phyloP scores from a whole-genome alignment of 2,113 vertebrate genomes.

The Haemorhous mexicanus region DNA sequence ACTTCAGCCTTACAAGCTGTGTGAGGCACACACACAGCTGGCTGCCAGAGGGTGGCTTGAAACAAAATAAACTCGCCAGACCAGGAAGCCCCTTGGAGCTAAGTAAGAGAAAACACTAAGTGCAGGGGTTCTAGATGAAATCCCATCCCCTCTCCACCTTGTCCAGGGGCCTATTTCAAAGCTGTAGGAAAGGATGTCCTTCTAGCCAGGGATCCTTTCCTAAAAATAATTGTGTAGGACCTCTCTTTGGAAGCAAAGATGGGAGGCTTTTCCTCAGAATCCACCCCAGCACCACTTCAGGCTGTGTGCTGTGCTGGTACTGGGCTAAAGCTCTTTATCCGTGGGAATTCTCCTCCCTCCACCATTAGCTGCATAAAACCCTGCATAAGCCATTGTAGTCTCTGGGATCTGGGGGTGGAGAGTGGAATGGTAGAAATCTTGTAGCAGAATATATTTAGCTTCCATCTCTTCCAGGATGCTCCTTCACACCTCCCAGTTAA shows the following conservation, averaged over 20 bases:
- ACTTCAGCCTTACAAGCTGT: background rate
- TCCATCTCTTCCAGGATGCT: slow-evolving; percentile 53
- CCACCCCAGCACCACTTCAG: slow-evolving; percentile 12
- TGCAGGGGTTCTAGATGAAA: background rate
- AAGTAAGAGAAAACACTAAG: background rate
- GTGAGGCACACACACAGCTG: background rate
- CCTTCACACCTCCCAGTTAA: slow-evolving; percentile 54
- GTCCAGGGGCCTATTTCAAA: background rate
- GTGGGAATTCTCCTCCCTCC: slow-evolving; percentile 51
- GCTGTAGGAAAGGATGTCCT: background rate
- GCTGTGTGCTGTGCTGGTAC: background rate
- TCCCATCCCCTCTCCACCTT: background rate
- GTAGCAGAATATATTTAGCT: slow-evolving; percentile 60
- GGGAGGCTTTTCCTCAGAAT: background rate
- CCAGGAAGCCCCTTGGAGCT: background rate
- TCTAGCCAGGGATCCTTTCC: background rate
- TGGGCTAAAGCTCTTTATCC: slow-evolving; percentile 11
- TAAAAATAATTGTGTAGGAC: background rate
- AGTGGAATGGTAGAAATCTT: slow-evolving; percentile 56
- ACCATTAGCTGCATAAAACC: slow-evolving; percentile 25
- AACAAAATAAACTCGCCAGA: background rate
- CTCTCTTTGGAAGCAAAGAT: background rate
- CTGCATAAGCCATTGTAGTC: slow-evolving; percentile 53
- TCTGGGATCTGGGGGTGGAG: slow-evolving; percentile 48
- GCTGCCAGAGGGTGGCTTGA: background rate